phyloP scores from a whole-genome alignment of 2,888 invertebrate species.

The Mystacides longicornis region DNA sequence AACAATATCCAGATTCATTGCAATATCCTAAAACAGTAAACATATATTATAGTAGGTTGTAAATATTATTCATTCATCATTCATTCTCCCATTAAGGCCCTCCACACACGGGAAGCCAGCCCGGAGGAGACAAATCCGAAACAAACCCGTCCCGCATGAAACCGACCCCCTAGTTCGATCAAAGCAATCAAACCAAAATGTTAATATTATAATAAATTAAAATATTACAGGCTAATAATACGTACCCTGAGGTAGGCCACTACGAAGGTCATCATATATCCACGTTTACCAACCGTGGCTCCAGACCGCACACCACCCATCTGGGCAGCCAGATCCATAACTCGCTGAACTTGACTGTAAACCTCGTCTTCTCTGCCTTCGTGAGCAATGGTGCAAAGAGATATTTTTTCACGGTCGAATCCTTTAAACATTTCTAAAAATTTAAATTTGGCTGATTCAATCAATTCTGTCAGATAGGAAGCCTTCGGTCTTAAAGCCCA shows the following conservation, averaged over 20 bases:
- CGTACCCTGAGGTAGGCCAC: constrained; percentile 93
- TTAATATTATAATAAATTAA: no score
- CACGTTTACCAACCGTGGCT: constrained; percentile 87
- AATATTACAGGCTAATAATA: not conserved
- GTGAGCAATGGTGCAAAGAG: constrained; percentile 89
- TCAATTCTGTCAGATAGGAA: constrained; percentile 37
- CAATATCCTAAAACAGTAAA: constrained; percentile 68
- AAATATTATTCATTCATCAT: no score
- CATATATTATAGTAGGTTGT: no score
- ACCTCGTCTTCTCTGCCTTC: constrained; percentile 76
- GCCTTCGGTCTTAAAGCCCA: constrained; percentile 60
- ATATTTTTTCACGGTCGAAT: constrained; percentile 70
- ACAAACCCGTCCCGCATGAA: no score
- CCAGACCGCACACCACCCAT: constrained; percentile 85
- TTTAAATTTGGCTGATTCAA: constrained; percentile 59
- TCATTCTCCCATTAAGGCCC: no score
- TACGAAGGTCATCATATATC: constrained; percentile 94
- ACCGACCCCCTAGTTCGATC: no score
- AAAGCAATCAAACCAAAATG: no score
- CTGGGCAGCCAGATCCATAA: constrained; percentile 70
- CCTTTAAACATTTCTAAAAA: constrained; percentile 86
- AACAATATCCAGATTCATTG: constrained; percentile 76
- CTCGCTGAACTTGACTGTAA: constrained; percentile 43
- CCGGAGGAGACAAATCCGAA: no score
- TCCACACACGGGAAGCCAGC: no score